phyloP scores from a whole-genome alignment of 1,140 invertebrate genomes.

The Diorhabda carinulata region DNA sequence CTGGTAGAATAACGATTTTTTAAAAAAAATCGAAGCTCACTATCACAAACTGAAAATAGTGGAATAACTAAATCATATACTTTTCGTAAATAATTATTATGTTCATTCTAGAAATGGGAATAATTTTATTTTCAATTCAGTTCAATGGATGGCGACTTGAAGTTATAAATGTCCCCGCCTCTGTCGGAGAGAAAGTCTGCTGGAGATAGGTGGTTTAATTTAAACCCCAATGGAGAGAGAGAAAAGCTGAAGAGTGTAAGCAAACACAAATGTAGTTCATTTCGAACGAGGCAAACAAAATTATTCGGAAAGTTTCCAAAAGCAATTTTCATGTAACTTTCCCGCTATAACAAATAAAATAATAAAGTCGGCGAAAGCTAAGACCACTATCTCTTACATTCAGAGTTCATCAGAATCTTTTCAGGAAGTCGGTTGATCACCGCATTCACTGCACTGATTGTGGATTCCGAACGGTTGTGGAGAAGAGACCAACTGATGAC shows the following conservation, averaged over 20 bases:
- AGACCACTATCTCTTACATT: conserved; percentile 33
- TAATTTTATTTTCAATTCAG: too few species aligned
- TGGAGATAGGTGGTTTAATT: conserved; percentile 6
- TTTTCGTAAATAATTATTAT: too few species aligned
- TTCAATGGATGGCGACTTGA: too few species aligned
- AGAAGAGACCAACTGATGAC: conserved; percentile 28
- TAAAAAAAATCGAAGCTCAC: too few species aligned
- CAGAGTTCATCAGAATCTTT: conserved; percentile 31
- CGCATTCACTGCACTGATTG: conserved; percentile 27
- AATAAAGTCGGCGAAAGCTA: conserved; percentile 25
- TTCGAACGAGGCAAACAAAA: conserved; percentile 17
- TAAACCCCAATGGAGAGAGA: background rate
- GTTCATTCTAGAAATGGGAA: too few species aligned
- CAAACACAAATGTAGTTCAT: conserved; percentile 18
- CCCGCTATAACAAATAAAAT: conserved; percentile 24
- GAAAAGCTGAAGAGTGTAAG: conserved; percentile 7
- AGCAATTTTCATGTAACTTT: conserved; percentile 23
- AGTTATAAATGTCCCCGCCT: background rate
- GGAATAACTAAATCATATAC: too few species aligned
- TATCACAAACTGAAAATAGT: too few species aligned
- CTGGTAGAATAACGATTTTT: too few species aligned
- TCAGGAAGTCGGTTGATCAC: conserved; percentile 31
- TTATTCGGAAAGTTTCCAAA: conserved; percentile 20
- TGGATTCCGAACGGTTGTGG: conserved; percentile 19
- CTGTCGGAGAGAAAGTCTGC: background rate